Evolutionary conservation across 1,140 invertebrate species (phyloP), one percentile per base, ranked within the genome.

Genomic region (Anoplolepis gracilipes): DNA sequence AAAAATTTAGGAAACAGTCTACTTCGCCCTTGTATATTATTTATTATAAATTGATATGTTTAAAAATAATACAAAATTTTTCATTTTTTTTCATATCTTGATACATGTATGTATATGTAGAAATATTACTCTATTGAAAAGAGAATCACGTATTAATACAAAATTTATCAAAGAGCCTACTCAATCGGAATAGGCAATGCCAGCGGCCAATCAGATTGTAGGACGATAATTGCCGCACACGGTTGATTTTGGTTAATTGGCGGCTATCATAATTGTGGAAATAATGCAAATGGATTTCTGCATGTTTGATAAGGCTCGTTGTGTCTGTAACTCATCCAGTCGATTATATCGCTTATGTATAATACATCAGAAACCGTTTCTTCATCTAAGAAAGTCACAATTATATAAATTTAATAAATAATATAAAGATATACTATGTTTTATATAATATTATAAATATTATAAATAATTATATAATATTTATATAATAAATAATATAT

Each of bases 171-270:
- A 90, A 90, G 87, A 65, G 69, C 62, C 49, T 73, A 64, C 57
- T 61, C 55, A 59, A 49, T 33, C 11, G 70, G 57, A 67, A 78
- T 85, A 84, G 59, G 42, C 30, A 42, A 28, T 16, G 62, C 53
- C 22, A 33, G 53, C n/a, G 72, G 3, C 49, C 39, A 33, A 36
- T 25, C 19, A 65, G 16, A 19, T 49, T 3, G 36, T 46, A 49
- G 25, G 69, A 64, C 62, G 22, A 72, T 61, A 75, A 75, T 62
- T 62, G 36, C 64, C 19, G 72, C 75, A 78, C 49, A 64, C 33
- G 59, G 36, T 55, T 69, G 72, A 84, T 85, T 91, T 89, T 87
- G 85, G 77, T 76, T 90, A 90, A 90, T 89, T 90, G 76, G 77
- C 25, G 85, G 64, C 59, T 46, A 79, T 89, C 69, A 46, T 73